These are phyloP conservation scores for Automeris io DNA, from an alignment of 2,888 invertebrate species.

Conservation along the genomic window DNA sequence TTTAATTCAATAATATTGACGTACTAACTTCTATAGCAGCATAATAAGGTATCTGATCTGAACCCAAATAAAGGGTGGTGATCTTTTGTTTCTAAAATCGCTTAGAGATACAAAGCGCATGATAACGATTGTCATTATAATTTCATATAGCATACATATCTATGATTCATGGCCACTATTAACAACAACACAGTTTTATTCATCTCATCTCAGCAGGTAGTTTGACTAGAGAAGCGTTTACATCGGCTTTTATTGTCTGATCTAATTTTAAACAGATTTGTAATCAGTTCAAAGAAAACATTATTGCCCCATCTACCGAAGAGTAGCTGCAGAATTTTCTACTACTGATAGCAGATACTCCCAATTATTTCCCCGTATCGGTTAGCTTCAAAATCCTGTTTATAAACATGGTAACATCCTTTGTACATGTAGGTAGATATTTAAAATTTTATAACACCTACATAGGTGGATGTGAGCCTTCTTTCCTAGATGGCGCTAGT, in stretches of 20 bases:
- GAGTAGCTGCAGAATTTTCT: too few species aligned
- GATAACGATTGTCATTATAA: constrained; percentile 6
- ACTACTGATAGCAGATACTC: too few species aligned
- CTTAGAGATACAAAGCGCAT: constrained; percentile 5
- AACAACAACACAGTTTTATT: constrained; percentile 7
- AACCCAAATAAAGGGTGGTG: constrained; percentile 1
- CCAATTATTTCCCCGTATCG: too few species aligned
- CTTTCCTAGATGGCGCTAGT: too few species aligned
- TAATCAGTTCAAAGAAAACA: too few species aligned
- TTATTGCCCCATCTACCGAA: too few species aligned
- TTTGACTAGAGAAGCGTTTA: constrained; percentile 5
- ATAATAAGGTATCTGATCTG: background rate
- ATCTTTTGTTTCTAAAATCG: constrained; percentile 7
- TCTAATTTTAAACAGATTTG: background rate
- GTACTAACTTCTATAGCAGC: background rate
- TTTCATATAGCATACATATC: constrained; percentile 5
- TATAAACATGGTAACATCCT: too few species aligned
- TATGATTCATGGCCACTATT: constrained; percentile 5
- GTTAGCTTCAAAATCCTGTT: too few species aligned
- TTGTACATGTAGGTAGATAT: too few species aligned
- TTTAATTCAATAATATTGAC: too few species aligned
- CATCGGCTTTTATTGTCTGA: constrained; percentile 1
- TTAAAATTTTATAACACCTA: too few species aligned
- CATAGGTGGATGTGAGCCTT: too few species aligned
- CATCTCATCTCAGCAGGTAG: constrained; percentile 10